phyloP scores from a whole-genome alignment of 2,797 vertebrate genomes.

The Acrossocheilus fasciatus region DNA sequence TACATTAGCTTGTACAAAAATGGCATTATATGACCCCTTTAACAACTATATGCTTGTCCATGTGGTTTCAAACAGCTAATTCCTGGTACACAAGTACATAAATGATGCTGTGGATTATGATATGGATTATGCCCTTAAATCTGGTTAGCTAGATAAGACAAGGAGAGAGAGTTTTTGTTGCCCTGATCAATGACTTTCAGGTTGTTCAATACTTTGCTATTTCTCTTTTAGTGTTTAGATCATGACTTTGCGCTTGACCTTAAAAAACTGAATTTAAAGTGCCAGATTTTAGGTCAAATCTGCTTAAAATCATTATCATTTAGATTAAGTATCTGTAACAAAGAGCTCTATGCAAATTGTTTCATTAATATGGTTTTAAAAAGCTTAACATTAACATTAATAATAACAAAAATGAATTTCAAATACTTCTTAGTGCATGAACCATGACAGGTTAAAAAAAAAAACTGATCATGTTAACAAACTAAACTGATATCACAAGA shows the following conservation, averaged over 20 bases:
- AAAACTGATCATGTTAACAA: too few species aligned
- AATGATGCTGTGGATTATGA: neutral
- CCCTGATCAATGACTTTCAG: conserved; percentile 25
- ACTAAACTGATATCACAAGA: too few species aligned
- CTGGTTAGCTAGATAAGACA: neutral
- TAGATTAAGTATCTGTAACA: neutral
- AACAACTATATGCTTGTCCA: neutral
- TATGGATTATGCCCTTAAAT: neutral
- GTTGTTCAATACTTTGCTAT: conserved; percentile 28
- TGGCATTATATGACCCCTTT: too few species aligned
- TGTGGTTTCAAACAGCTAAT: neutral
- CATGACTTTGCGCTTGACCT: neutral
- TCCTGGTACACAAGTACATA: conserved; percentile 5
- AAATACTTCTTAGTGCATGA: too few species aligned
- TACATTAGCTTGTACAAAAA: too few species aligned
- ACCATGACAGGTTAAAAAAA: too few species aligned
- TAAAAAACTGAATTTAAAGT: neutral
- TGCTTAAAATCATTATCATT: neutral
- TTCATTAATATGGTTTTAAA: neutral
- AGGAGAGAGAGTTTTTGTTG: neutral
- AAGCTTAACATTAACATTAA: neutral
- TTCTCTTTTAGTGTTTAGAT: conserved; percentile 11
- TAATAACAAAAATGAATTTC: neutral
- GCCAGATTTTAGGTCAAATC: neutral
- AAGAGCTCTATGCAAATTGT: neutral